Evolutionary conservation across 1,140 invertebrate species (phyloP).

Genomic region (Bombus difficillimus): DNA sequence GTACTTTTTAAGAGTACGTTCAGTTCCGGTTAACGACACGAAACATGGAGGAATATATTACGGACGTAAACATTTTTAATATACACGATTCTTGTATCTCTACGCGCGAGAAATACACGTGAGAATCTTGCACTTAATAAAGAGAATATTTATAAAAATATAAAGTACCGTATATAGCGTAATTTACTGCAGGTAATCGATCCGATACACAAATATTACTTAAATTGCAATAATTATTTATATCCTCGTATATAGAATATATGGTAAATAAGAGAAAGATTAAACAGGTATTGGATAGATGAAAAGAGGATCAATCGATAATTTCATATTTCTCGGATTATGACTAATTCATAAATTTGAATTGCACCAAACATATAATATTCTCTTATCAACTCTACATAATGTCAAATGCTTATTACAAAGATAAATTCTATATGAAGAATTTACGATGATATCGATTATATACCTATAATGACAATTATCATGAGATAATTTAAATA

Average conservation of each 20-base stretch:
- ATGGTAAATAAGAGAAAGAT: too few species aligned
- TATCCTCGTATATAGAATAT: too few species aligned
- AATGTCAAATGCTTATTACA: not conserved
- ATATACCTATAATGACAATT: too few species aligned
- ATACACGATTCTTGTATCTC: not conserved
- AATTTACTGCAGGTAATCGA: too few species aligned
- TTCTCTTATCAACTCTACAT: not conserved
- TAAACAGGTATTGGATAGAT: too few species aligned
- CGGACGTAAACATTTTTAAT: not conserved
- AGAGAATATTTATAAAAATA: too few species aligned
- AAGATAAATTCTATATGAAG: not conserved
- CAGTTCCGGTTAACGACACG: not conserved
- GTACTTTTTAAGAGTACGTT: not conserved
- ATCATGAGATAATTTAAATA: not conserved
- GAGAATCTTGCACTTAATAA: not conserved
- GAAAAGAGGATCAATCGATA: not conserved
- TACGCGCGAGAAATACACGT: too few species aligned
- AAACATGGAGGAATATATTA: not conserved
- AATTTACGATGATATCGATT: too few species aligned
- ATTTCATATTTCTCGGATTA: not conserved
- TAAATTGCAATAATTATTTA: too few species aligned
- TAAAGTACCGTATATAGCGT: too few species aligned
- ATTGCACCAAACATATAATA: too few species aligned
- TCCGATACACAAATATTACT: too few species aligned
- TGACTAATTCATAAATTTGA: not conserved